Base-by-base conservation (phyloP, 1,140 invertebrate species). In the Sipha flava region DNA sequence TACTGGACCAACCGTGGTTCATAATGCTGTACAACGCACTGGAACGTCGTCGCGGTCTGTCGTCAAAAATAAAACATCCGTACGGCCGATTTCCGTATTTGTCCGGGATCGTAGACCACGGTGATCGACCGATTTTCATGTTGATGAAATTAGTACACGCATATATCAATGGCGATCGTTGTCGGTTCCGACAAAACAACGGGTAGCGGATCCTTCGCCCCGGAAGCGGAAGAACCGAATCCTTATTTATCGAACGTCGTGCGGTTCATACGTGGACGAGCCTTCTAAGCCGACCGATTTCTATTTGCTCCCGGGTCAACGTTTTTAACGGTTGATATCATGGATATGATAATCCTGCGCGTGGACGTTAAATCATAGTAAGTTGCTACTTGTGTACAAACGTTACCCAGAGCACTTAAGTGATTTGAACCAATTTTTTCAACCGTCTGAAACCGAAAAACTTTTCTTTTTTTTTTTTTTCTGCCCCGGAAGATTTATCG, bases 381-480 rank as follows among this genome's bases (percentile, higher is more conserved):
- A 70, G 66, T 70, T 70, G 47, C 66, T 40, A 70, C n/a, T n/a
- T n/a, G n/a, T n/a, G n/a, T n/a, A n/a, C n/a, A n/a, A 47, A 47
- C 66, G 43, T 47, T 47, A 47, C 18, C 40, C 23, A 40, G 9
- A 47, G 40, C 43, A 70, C 66, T 70, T 70, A 70, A 70, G 66
- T 45, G 66, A 70, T 70, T 70, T 47, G 66, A 70, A 70, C 45
- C 66, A 70, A 70, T 70, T 70, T 70, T 70, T 47, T 47, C 47
- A 10, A n/a, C 64, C 14, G 34, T 66, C 37, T n/a, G 18, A 47
- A 10, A 47, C 16, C 16, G 40, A 70, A 70, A 29, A 47, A 26
- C 21, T 70, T 70, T 68, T 1, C 10, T 40, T 40, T 52, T 52
- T 52, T 52, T 68, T 26, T 26, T 37, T 68, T 43, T 68, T 29